Base-by-base conservation (phyloP, 1,140 invertebrate genomes). In the Vollenhovia emeryi region DNA sequence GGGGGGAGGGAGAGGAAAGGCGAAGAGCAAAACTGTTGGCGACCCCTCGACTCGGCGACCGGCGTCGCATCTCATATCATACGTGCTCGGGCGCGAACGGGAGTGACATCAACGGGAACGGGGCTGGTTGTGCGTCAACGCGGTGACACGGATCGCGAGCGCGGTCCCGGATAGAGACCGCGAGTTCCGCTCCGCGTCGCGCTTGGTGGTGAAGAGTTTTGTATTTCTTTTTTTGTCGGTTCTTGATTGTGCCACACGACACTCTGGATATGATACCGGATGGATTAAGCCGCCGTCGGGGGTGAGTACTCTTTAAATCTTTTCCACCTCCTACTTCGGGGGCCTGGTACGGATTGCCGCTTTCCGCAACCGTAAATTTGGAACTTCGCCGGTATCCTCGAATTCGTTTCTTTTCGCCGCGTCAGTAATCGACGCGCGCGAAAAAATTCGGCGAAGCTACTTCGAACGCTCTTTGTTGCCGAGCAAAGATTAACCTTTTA, bases 211-310 rank as follows among this genome's bases (percentile, higher is more conserved):
- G 75, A 71, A 30, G 36, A 55, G 74, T 55, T 78, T 52, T 27
- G 52, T 60, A 40, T 57, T 73, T 64, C 84, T 43, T 15, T 82
- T 60, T 78, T 59, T n/a, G n/a, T 79, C 27, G 48, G 76, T 74
- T 87, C 57, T 79, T 88, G 62, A 33, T 88, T 90, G 88, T 91
- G 86, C 74, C 66, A 82, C 71, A 75, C 84, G 79, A 79, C 64
- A 69, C 30, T 78, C 76, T 91, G 89, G 90, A 91, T 91, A 90
- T 71, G 80, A 87, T 89, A 69, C 76, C 85, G 80, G 90, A 90
- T 86, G 91, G 90, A 92, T 91, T 91, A 89, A 82, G 52, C 45
- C 59, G 60, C 43, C 45, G 64, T 55, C 36, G 13, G 50, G 52
- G 50, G 88, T 89, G 21, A 89, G 87, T 82, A 21, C 57, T 8